Evolutionary conservation across 2,113 vertebrate genomes (phyloP).

Genomic region (Sebastes fasciatus): DNA sequence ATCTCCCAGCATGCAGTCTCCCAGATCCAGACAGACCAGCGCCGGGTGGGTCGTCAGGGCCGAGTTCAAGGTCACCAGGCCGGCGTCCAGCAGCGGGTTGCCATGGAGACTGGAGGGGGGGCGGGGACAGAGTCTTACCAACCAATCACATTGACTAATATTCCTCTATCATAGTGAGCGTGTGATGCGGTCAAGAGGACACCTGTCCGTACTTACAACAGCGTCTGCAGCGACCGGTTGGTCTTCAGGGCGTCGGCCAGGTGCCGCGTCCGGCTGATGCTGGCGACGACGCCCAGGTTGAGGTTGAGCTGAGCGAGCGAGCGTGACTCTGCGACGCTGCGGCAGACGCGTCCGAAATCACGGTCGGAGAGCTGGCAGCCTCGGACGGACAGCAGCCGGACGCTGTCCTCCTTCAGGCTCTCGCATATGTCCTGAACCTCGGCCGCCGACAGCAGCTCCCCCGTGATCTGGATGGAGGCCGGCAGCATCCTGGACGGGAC

Average conservation of each 20-base stretch:
- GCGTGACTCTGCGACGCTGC: slow-evolving; percentile 88
- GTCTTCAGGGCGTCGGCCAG: slow-evolving; percentile 91
- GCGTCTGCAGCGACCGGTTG: slow-evolving; percentile 95
- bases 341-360: slow-evolving; percentile 94
- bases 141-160: background rate
- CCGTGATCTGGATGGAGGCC: slow-evolving; percentile 96
- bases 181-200: too few relatives aligned
- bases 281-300: slow-evolving; percentile 94
- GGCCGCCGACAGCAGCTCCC: slow-evolving; percentile 91
- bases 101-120: slow-evolving; percentile 89
- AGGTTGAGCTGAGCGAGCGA: slow-evolving; percentile 95
- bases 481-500: slow-evolving; percentile 86
- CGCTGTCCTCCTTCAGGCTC: slow-evolving; percentile 91
- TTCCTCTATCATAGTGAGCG: too few relatives aligned
- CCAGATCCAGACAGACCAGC: slow-evolving; percentile 93
- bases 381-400: slow-evolving; percentile 91
- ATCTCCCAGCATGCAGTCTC: slow-evolving; percentile 96
- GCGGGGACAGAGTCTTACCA: background rate
- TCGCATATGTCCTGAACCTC: slow-evolving; percentile 95
- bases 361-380: slow-evolving; percentile 94
- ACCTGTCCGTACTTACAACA: slow-evolving; percentile 89
- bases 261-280: slow-evolving; percentile 88
- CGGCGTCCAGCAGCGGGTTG: slow-evolving; percentile 92
- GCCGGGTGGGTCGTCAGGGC: slow-evolving; percentile 92
- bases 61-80: slow-evolving; percentile 91